Conservation (phyloP, 2,888 invertebrate species). For the Mechanitis mazaeus region DNA sequence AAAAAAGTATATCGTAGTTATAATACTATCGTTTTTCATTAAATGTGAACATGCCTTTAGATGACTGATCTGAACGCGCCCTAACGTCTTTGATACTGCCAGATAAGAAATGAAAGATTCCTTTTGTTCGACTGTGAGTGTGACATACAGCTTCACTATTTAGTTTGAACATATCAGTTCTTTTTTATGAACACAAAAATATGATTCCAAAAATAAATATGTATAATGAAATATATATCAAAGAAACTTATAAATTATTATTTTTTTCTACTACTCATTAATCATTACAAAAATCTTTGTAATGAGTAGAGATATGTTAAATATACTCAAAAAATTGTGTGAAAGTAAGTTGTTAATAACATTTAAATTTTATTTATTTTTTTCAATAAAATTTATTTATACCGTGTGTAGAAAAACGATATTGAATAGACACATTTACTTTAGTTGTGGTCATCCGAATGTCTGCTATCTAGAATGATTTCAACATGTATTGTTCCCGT, state of each 20-base stretch:
- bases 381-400: not conserved
- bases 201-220: not conserved
- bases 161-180: not conserved
- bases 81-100: slow-evolving; percentile 8
- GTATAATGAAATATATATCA: too few relatives aligned
- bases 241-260: too few relatives aligned
- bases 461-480: slow-evolving; percentile 59
- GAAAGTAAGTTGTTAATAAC: too few relatives aligned
- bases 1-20: too few relatives aligned
- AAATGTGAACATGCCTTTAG: too few relatives aligned
- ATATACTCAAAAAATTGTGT: too few relatives aligned
- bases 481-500: slow-evolving; percentile 45
- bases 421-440: slow-evolving; percentile 25
- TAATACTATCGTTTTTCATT: too few relatives aligned
- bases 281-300: too few relatives aligned
- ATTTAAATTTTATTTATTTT: too few relatives aligned
- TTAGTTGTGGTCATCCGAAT: slow-evolving; percentile 43
- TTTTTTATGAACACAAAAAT: not conserved
- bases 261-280: too few relatives aligned
- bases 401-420: slow-evolving; percentile 34
- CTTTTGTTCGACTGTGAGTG: slow-evolving; percentile 29
- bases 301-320: too few relatives aligned
- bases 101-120: slow-evolving; percentile 69
- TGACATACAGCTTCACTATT: not conserved
- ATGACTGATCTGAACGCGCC: not conserved